These are phyloP conservation scores for Microtus oregoni DNA, from an alignment of 2,113 vertebrate species.

Conservation along the genomic window DNA sequence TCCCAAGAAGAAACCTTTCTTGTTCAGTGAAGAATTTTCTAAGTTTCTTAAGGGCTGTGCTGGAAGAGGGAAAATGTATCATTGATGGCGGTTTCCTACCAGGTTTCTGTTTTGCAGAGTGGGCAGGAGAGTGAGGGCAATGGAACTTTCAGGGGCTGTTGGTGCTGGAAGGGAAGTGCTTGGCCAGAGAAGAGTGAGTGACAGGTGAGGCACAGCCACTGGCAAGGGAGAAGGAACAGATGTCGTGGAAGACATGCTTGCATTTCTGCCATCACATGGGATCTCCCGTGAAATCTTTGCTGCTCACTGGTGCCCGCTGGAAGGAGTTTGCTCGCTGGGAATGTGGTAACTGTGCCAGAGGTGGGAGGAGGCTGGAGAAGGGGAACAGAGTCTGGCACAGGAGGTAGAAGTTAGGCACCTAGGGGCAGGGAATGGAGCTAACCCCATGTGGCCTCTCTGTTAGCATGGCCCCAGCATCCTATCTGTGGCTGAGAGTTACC, in stretches of 20 bases:
- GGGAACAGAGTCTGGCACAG: neutral
- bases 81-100: neutral
- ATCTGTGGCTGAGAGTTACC: neutral
- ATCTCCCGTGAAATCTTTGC: neutral
- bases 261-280: neutral
- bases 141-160: neutral
- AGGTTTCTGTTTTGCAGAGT: conserved; percentile 1
- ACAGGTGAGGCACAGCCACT: neutral
- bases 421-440: fast-evolving
- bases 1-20: neutral
- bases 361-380: neutral
- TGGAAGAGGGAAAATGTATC: too few species aligned
- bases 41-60: neutral
- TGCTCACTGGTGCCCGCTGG: neutral
- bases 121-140: neutral
- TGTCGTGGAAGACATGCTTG: neutral
- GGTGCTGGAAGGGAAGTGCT: neutral
- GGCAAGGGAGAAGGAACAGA: conserved; percentile 12
- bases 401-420: fast-evolving
- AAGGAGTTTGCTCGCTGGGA: neutral
- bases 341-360: neutral
- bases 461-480: neutral
- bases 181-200: neutral
- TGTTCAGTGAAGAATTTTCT: neutral
- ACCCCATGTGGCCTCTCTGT: neutral